Evolutionary conservation across 2,888 invertebrate species (phyloP), one percentile per base, ranked within the genome.

Genomic region (Campoplex nolae): DNA sequence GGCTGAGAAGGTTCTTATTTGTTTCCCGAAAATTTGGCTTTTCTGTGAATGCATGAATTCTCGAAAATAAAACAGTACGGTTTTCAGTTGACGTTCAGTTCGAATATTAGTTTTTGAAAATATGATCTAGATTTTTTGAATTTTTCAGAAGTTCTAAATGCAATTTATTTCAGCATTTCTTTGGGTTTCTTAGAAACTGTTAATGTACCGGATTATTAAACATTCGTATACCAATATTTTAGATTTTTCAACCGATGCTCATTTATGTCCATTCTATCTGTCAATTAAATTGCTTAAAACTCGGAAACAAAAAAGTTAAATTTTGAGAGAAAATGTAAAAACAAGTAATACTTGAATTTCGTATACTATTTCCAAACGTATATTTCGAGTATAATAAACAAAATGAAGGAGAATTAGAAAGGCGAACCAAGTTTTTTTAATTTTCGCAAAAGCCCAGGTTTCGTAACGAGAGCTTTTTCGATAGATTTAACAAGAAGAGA

Each of bases 401-500:
- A 2, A 28, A 23, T 6, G 16, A 16, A 71, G 3, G 16, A 0
- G 48, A 45, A 62, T 88, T 54, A 88, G 54, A 88, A 88, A 0
- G 88, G 87, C 42, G 23, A 54, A 4, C 95, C 96, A 16, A 96
- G 90, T 90, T 96, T 96, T 82, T 95, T 95, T 1, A 97, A 94
- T 90, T 96, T 96, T 78, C 95, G 95, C 23, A 96, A 91, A 67
- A 97, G 90, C 9, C 95, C 95, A 0, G 96, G 96, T 87, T 96
- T 95, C 2, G 97, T 96, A 48, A 96, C 95, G 45, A 97, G 93
- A 1, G 96, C 96, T 85, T 95, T 96, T 89, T 95, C 95, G 11
- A 98, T 95, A 0, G 97, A 96, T 3, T 96, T 95, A 48, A 96
- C 95, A 3, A 98, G 95, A 90, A 97, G 95, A 80, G 96, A 95